Evolutionary conservation across 2,113 vertebrate genomes (phyloP).

Genomic region (Burhinus bistriatus): DNA sequence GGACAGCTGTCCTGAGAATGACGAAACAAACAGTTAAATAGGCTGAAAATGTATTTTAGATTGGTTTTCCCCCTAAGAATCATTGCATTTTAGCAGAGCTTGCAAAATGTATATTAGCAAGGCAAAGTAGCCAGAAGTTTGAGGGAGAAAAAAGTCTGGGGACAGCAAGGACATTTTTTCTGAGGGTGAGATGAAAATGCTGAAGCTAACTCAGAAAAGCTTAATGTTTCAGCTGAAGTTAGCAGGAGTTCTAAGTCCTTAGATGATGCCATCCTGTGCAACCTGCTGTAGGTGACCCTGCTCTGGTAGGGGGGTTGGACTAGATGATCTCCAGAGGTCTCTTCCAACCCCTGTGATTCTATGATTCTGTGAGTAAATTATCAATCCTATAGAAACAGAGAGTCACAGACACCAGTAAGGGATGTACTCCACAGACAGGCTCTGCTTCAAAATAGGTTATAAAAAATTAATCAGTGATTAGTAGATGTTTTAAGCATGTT

Average conservation of each 20-base stretch:
- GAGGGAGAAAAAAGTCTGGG: background rate
- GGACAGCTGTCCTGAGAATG: background rate
- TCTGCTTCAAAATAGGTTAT: constrained; percentile 39
- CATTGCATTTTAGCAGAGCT: background rate
- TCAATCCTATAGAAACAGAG: background rate
- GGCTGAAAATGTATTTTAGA: background rate
- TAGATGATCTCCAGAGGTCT: too few relatives aligned
- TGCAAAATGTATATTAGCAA: background rate
- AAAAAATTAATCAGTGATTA: constrained; percentile 61
- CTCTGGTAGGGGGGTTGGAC: too few relatives aligned
- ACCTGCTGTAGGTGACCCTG: too few relatives aligned
- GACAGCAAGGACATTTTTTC: background rate
- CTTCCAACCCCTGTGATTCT: too few relatives aligned
- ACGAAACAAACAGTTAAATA: background rate
- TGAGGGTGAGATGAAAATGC: background rate
- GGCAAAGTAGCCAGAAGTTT: background rate
- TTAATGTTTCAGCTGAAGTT: background rate
- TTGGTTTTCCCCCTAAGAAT: background rate
- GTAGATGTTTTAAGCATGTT: constrained; percentile 53
- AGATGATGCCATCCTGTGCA: background rate
- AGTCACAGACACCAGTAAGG: background rate
- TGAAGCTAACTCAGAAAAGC: background rate
- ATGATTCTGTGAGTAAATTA: background rate
- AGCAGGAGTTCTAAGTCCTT: background rate
- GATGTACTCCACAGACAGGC: background rate